Base-by-base conservation (phyloP, 2,888 invertebrate species). In the Noctua janthe region DNA sequence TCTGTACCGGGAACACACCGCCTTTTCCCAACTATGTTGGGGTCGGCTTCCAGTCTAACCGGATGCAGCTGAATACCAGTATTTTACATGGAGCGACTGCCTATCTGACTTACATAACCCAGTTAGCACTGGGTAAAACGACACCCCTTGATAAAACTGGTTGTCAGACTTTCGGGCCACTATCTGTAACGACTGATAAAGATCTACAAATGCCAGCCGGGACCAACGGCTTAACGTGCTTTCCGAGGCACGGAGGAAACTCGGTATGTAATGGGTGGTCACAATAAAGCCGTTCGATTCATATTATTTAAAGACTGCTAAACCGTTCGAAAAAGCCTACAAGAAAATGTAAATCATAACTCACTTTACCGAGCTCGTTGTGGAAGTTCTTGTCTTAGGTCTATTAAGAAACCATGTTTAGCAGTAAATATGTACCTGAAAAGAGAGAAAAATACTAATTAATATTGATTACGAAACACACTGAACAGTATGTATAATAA, bases 401-500 rank as follows among this genome's bases (percentile, higher is more conserved):
- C 4, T 47, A 10, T n/a, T n/a, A 47, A 47, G n/a, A 70, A 29
- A 17, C 69, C 69, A 47, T 47, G 17, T 29, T 70, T 20, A 39
- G 39, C 6, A 62, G n/a, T 20, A 20, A 56, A n/a, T 69, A 29
- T 8, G 23, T 80, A 80, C 80, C 80, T 80, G 80, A 10, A 80
- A 80, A 29, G 15, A 73, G 8, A 74, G 35, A 67, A 59, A 73
- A 35, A 29, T 8, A n/a, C 0, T 15, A 20, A 51, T 76, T 35
- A 76, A 49, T 15, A 35, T 76, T 47, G 4, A 1, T n/a, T 5
- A 35, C 10, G 6, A 72, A 29, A 54, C 6, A 75, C 20, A 29
- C 4, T 0, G 15, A 39, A 56, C 11, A 47, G 5, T 20, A 20
- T 1, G 8, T 23, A 29, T 29, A 66, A 23, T 47, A n/a, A 4